Evolutionary conservation across 2,888 invertebrate genomes (phyloP).

Genomic region (Achlya flavicornis): DNA sequence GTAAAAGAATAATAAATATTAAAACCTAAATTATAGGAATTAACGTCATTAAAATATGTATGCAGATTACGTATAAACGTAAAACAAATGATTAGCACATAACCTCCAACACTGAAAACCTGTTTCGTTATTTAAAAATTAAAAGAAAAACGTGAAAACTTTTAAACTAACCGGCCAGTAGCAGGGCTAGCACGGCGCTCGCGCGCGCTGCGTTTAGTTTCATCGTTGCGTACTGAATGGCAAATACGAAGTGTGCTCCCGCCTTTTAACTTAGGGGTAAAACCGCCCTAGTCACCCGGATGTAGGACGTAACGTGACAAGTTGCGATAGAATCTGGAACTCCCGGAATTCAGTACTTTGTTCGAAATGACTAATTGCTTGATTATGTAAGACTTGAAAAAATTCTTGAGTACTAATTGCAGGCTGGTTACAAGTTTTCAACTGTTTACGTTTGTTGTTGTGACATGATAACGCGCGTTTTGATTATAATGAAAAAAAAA

Average conservation of each 20-base stretch:
- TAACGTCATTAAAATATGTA: background rate
- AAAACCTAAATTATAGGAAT: background rate
- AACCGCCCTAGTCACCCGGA: conserved; percentile 46
- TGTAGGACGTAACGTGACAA: conserved; percentile 36
- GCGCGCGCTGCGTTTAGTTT: conserved; percentile 57
- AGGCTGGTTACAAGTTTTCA: background rate
- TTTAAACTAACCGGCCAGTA: conserved; percentile 67
- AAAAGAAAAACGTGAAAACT: conserved; percentile 19
- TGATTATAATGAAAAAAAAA: too few relatives aligned
- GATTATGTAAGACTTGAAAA: background rate
- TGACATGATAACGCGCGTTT: too few relatives aligned
- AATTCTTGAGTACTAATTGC: background rate
- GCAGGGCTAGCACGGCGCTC: conserved; percentile 57
- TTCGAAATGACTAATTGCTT: background rate
- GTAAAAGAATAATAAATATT: too few relatives aligned
- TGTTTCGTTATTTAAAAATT: conserved; percentile 10
- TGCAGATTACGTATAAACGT: too few relatives aligned
- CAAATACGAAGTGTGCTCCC: conserved; percentile 47
- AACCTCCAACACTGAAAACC: conserved; percentile 10
- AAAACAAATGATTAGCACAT: background rate
- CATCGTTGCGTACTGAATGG: conserved; percentile 67
- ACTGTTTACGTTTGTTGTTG: too few relatives aligned
- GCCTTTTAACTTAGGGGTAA: conserved; percentile 65
- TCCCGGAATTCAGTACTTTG: background rate
- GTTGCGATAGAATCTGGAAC: conserved; percentile 8